phyloP scores from a whole-genome alignment of 2,888 invertebrate genomes.

The Alloscopus bannaensis region DNA sequence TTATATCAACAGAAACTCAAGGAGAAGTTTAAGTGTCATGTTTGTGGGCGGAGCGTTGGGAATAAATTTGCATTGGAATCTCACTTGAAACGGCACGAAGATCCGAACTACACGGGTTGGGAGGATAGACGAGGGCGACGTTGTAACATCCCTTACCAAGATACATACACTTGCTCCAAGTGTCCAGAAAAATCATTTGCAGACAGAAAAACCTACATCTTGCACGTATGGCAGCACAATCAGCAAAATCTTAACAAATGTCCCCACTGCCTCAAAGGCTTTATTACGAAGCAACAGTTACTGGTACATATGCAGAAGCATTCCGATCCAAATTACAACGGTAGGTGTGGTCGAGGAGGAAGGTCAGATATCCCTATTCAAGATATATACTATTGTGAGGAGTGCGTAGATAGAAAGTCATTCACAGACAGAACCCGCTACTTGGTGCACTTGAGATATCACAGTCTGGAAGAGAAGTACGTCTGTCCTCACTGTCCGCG shows the following conservation, averaged over 20 bases:
- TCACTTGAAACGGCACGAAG: slow-evolving; percentile 19
- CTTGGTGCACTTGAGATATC: slow-evolving; percentile 28
- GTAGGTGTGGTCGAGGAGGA: neutral
- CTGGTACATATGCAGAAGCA: slow-evolving; percentile 28
- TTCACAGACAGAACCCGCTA: slow-evolving; percentile 38
- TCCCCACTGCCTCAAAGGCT: neutral
- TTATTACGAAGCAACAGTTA: neutral
- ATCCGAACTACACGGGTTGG: slow-evolving; percentile 22
- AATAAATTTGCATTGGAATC: too few relatives aligned
- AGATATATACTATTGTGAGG: slow-evolving; percentile 40
- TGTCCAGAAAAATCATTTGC: slow-evolving; percentile 10
- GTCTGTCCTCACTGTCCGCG: slow-evolving; percentile 29
- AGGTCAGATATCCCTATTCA: slow-evolving; percentile 32
- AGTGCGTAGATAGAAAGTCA: slow-evolving; percentile 11
- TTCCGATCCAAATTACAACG: slow-evolving; percentile 25
- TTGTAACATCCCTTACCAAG: slow-evolving; percentile 7
- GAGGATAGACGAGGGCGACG: neutral
- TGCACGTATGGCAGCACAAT: slow-evolving; percentile 3
- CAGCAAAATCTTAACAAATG: neutral
- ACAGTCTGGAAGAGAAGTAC: slow-evolving; percentile 8
- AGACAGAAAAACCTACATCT: slow-evolving; percentile 2
- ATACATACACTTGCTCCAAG: slow-evolving; percentile 19
- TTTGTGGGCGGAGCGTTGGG: slow-evolving; percentile 17
- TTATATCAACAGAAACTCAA: slow-evolving; percentile 3
- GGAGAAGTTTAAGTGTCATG: slow-evolving; percentile 7